Base-by-base conservation (phyloP, 2,797 vertebrate genomes). In the Rhynchonycteris naso region DNA sequence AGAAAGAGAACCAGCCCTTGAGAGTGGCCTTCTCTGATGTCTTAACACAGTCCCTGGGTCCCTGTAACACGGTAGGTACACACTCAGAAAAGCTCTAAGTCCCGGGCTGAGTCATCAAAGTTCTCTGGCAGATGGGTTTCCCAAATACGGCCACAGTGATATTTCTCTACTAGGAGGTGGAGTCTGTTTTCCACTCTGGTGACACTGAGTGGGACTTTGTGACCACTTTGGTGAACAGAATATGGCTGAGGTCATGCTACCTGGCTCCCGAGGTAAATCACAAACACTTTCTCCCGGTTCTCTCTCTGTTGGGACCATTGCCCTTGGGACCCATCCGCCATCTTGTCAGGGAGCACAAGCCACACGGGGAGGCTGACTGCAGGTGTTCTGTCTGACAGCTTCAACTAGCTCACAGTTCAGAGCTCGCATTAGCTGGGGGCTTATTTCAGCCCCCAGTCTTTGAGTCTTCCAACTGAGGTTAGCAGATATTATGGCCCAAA, bases 21-120 rank as follows among this genome's bases (percentile, higher is more conserved):
- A 54, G 24, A 72, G 30, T 50, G 0, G 0, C 3, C 22, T 10
- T 19, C 13, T 21, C 8, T 0, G 19, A 4, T 15, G 0, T 22
- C 82, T 68, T 2, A 43, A 43, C 43, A 43, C 43, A 43, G 43
- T 43, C 43, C 43, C 43, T 7, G 43, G 43, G 43, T 43, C 43
- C 43, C 43, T 43, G 43, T 43, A 43, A 43, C 43, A 43, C 43
- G 5, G 5, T 43, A 43, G 43, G 43, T 7, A 7, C 43, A 43
- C 43, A 43, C 5, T 43, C 43, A 43, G 43, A 43, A 43, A 5
- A 43, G 43, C 43, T 1, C 43, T 7, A 43, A 5, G 43, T 43
- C 43, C 43, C 8, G 8, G 43, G 43, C 43, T 43, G 43, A 11
- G 5, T 24, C 4, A 2, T 0, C 47, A 21, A 58, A 54, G 3